Percentiles rank a stretch among this genome's conserved stretches.
These are phyloP conservation scores for Ictidomys tridecemlineatus DNA, from an alignment of 2,113 vertebrate species.

Conservation along the genomic window DNA sequence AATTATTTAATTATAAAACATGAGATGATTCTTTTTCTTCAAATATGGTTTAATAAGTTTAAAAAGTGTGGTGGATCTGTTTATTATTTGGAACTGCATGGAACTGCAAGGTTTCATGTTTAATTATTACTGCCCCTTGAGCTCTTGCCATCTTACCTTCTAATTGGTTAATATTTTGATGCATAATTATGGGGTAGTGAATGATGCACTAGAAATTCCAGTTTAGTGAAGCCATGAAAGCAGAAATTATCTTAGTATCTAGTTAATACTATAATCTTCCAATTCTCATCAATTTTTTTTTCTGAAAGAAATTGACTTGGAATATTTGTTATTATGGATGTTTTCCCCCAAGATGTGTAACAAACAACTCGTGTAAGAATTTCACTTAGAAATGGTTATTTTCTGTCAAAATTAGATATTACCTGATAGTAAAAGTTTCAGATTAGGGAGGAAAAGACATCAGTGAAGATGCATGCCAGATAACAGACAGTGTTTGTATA, in stretches of 20 bases:
- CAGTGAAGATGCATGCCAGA: background rate
- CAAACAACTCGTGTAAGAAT: background rate
- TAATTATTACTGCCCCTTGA: constrained; percentile 80
- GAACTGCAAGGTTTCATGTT: constrained; percentile 61
- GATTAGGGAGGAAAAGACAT: constrained; percentile 27
- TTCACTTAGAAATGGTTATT: constrained; percentile 60
- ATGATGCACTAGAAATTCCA: constrained; percentile 73
- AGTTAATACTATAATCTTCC: constrained; percentile 75
- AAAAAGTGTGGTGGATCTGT: background rate
- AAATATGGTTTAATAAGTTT: constrained; percentile 20
- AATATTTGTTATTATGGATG: constrained; percentile 46
- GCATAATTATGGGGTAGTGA: constrained; percentile 82
- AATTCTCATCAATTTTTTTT: constrained; percentile 23
- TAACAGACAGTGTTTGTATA: background rate
- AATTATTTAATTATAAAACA: constrained; percentile 43
- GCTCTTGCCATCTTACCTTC: constrained; percentile 75
- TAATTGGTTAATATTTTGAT: constrained; percentile 84
- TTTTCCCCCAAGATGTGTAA: constrained; percentile 56
- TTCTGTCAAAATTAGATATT: constrained; percentile 58
- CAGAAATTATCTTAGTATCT: constrained; percentile 77
- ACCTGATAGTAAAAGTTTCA: background rate
- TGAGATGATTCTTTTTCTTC: constrained; percentile 34
- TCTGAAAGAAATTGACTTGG: constrained; percentile 58
- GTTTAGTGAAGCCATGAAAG: constrained; percentile 80
- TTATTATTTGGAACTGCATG: constrained; percentile 40